These are phyloP conservation scores for Opisthograptis luteolata DNA, from an alignment of 2,888 invertebrate genomes.

Conservation along the genomic window DNA sequence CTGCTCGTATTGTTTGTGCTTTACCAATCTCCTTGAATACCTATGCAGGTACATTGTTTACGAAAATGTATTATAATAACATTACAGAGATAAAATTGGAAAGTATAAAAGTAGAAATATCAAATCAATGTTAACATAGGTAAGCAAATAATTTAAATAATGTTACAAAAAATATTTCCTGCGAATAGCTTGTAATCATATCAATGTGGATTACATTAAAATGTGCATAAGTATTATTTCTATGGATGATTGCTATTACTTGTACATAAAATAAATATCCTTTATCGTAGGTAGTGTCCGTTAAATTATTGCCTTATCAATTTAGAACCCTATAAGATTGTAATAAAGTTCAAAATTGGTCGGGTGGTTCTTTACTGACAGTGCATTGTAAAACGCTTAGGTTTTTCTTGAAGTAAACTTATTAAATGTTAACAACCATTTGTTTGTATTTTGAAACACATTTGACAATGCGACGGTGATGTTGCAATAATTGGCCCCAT, in stretches of 20 bases:
- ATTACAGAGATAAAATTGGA: too few species aligned
- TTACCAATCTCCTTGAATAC: background rate
- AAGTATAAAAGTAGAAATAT: conserved; percentile 10
- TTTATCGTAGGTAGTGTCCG: conserved; percentile 49
- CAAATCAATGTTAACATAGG: conserved; percentile 4
- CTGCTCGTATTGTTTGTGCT: background rate
- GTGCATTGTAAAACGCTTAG: conserved; percentile 70
- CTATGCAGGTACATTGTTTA: too few species aligned
- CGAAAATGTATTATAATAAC: too few species aligned
- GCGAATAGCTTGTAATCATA: conserved; percentile 25
- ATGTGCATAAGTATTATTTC: conserved; percentile 46
- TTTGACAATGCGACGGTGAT: too few species aligned
- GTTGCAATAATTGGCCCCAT: too few species aligned
- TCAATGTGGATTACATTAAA: conserved; percentile 21
- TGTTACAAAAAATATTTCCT: conserved; percentile 16
- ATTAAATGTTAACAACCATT: conserved; percentile 62
- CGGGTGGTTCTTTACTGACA: conserved; percentile 20
- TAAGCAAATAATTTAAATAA: conserved; percentile 21
- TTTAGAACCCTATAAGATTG: conserved; percentile 5
- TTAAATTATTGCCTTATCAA: conserved; percentile 18
- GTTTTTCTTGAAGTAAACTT: conserved; percentile 72
- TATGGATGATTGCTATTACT: conserved; percentile 45
- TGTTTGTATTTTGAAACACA: conserved; percentile 43
- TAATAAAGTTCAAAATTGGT: conserved; percentile 8
- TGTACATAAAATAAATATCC: conserved; percentile 62